Evolutionary conservation across 2,888 invertebrate species (phyloP), one percentile per base, ranked within the genome.

Genomic region (Chalcosyrphus nemorum): DNA sequence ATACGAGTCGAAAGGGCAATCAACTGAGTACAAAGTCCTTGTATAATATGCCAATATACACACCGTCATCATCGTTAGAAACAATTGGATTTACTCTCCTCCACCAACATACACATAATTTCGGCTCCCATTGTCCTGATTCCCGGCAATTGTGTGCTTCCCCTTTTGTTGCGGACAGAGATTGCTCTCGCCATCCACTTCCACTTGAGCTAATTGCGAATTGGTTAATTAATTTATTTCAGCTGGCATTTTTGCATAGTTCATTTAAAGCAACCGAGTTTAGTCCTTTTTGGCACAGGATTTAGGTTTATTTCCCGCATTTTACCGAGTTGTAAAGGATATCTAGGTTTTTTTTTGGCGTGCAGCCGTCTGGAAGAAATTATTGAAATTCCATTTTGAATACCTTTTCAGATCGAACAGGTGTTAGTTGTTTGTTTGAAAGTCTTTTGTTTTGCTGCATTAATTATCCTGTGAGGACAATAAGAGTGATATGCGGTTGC

Each of bases 151-250:
- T n/a, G n/a, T n/a, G n/a, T n/a, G n/a, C n/a, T n/a, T n/a, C n/a
- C n/a, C n/a, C n/a, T n/a, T n/a, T n/a, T n/a, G n/a, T n/a, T 19
- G 19, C 38, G 65, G 15, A 4, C 2, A 11, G 52, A 32, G 41
- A 17, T 35, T 50, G 5, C 41, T 29, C 38, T 56, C 47, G 47
- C 71, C 63, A 7, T 3, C 2, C 9, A 32, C 52, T 29, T 24
- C 17, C 13, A 56, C 35, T 38, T 19, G 21, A 21, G 66, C 75
- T 80, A 74, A 80, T 80, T 80, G 75, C 59, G 35, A 68, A 74
- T 65, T 63, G 75, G 66, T 80, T 74, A 80, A 74, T 80, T 80
- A 74, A 68, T 65, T 54, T 35, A 32, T 61, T 61, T 21, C 38
- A 45, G 43, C 29, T 17, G 6, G 32, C 35, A 54, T 32, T 71